Evolutionary conservation across 2,113 vertebrate species (phyloP).

Genomic region (Terrapene triunguis): DNA sequence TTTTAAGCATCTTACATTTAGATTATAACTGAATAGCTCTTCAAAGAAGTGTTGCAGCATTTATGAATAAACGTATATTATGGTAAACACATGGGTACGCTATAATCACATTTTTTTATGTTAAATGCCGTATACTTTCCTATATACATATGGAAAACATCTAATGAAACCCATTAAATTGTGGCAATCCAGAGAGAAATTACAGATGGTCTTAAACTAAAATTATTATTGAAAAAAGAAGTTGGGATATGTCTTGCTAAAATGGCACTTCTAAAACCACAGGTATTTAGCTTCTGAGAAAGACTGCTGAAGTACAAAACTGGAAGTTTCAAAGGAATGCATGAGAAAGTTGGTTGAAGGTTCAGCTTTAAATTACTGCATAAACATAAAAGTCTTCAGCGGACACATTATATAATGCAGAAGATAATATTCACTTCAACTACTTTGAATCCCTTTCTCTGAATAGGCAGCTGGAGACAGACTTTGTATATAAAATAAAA

Average conservation of each 20-base stretch:
- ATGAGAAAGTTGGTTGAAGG: neutral
- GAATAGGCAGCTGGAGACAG: neutral
- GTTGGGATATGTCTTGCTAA: neutral
- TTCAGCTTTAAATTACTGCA: neutral
- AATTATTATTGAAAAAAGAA: neutral
- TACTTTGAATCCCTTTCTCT: neutral
- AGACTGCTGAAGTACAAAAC: neutral
- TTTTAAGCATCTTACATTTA: neutral
- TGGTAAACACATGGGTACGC: neutral
- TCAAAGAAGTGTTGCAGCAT: neutral
- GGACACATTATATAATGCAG: neutral
- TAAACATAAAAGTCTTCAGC: neutral
- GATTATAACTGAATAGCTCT: neutral
- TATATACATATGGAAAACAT: neutral
- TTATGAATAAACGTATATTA: neutral
- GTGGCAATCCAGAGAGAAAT: neutral
- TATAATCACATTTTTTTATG: neutral
- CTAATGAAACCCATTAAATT: neutral
- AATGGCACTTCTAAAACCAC: neutral
- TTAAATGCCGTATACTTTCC: neutral
- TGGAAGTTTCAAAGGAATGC: neutral
- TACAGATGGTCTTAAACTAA: neutral
- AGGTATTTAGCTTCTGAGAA: neutral
- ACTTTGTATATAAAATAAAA: neutral
- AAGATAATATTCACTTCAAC: neutral